phyloP scores from a whole-genome alignment of 2,113 vertebrate species.

The Coreoperca whiteheadi region DNA sequence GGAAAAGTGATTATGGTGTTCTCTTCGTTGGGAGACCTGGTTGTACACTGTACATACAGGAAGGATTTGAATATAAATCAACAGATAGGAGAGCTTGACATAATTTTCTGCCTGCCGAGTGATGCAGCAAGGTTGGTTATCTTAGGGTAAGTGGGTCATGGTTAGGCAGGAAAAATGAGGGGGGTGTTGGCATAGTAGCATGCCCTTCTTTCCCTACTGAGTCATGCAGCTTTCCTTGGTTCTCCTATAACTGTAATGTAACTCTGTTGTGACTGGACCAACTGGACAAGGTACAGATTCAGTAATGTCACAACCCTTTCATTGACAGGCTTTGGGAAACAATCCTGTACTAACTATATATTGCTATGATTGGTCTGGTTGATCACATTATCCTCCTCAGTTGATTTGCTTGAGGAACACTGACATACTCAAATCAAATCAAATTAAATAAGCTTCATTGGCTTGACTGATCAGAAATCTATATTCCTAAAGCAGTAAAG shows the following conservation, averaged over 20 bases:
- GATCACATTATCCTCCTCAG: not conserved
- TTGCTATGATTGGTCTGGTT: not conserved
- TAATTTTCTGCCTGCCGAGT: not conserved
- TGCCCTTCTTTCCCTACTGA: not conserved
- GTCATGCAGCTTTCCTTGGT: not conserved
- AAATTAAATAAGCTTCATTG: no score
- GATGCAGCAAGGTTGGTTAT: not conserved
- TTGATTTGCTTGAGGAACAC: not conserved
- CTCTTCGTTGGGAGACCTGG: conserved; percentile 17
- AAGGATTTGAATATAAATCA: conserved; percentile 36
- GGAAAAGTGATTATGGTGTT: conserved; percentile 18
- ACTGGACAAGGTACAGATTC: not conserved
- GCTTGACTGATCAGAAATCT: no score
- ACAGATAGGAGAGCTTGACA: not conserved
- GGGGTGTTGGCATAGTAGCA: not conserved
- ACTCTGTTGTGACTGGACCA: not conserved
- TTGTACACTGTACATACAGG: conserved; percentile 11
- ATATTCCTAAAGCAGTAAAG: no score
- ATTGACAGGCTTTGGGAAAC: not conserved
- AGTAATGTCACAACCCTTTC: not conserved
- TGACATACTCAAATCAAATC: not conserved
- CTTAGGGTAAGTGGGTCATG: not conserved
- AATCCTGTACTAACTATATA: not conserved
- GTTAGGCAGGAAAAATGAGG: not conserved
- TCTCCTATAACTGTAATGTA: not conserved